Conservation (phyloP, 2,888 invertebrate species). For the Chaetogeoica ovagalla region DNA sequence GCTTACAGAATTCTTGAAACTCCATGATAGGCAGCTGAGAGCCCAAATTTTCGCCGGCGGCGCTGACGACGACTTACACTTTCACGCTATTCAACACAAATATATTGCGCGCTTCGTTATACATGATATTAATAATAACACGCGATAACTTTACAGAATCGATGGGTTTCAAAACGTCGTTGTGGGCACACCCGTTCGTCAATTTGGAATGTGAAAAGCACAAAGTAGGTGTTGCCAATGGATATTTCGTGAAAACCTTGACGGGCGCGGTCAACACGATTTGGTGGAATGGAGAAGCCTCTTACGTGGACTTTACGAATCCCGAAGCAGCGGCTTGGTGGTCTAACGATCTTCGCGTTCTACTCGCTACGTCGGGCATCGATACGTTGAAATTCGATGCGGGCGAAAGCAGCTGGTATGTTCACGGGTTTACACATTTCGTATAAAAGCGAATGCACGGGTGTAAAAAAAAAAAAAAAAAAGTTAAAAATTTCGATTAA, state of each 20-base stretch:
- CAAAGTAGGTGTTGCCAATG: slow-evolving; percentile 64
- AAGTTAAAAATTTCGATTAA: too few relatives aligned
- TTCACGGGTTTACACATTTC: not conserved
- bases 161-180: slow-evolving; percentile 73
- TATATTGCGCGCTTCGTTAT: too few relatives aligned
- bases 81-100: too few relatives aligned
- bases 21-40: too few relatives aligned
- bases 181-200: slow-evolving; percentile 88
- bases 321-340: slow-evolving; percentile 65
- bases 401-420: slow-evolving; percentile 70
- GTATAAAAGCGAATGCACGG: too few relatives aligned
- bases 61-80: too few relatives aligned
- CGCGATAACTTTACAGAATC: slow-evolving; percentile 1
- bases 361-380: slow-evolving; percentile 69
- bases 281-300: slow-evolving; percentile 63
- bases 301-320: slow-evolving; percentile 75
- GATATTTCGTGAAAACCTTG: slow-evolving; percentile 63
- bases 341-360: slow-evolving; percentile 60
- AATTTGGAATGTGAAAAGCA: slow-evolving; percentile 71
- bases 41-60: too few relatives aligned
- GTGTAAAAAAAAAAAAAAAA: not conserved
- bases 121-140: too few relatives aligned
- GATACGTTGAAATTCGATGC: slow-evolving; percentile 82
- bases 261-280: slow-evolving; percentile 57
- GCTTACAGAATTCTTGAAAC: too few relatives aligned